Base-by-base conservation (phyloP, 2,113 vertebrate genomes). In the Percopsis transmontana region DNA sequence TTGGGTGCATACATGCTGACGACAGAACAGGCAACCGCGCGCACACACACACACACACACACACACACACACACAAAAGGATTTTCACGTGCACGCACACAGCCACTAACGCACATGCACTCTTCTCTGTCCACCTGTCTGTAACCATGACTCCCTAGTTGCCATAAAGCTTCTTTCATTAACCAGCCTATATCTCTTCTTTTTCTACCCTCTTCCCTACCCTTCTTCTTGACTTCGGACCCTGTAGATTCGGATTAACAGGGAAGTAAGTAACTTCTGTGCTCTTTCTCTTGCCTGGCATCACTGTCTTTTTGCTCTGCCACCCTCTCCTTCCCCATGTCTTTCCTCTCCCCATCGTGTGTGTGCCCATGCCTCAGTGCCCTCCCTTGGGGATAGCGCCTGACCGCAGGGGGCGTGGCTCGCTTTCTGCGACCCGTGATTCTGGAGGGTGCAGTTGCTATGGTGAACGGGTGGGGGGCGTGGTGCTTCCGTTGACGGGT, bases 231-330 rank as follows among this genome's bases (percentile, higher is more conserved):
- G 81, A 88, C 88, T 90, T 89, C 80, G 93, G 92, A 92, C 91
- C 87, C 90, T 92, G 91, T 93, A 94, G 93, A 93, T 94, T 92
- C 93, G 92, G 93, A 94, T 94, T 91, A 94, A 94, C 93, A 93
- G 92, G 90, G 93, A 94, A 94, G 93, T 94, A 93, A 94, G 93
- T 94, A 94, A 83, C 87, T 85, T 82, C 87, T 85, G 85, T 88
- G 91, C 85, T 72, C 90, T 89, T 88, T 84, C 27, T 7, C 27
- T 7, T 86, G 81, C 87, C 77, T 89, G 72, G 74, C 78, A 86
- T 88, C 57, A 40, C 77, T 82, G 65, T 81, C 67, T 77, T 73
- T 74, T 66, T 75, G 59, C 70, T 73, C 73, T 55, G 48, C 20
- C 62, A 47, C 45, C 38, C 38, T 58, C 58, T 66, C 62, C 42